Evolutionary conservation across 2,888 invertebrate species (phyloP).

Genomic region (Gastrophysa polygoni): DNA sequence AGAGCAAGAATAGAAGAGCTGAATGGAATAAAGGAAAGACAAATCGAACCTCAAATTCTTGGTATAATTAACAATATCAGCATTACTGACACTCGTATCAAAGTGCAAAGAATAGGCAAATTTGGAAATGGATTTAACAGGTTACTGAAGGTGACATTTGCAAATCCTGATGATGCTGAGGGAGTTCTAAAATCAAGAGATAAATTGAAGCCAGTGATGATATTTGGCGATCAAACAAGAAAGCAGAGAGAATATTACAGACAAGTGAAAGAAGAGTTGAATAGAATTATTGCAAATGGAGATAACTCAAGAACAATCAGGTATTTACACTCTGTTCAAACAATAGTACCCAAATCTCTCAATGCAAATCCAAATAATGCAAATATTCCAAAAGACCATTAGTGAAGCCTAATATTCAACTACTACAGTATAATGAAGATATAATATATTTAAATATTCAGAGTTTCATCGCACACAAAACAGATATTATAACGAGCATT

Average conservation of each 20-base stretch:
- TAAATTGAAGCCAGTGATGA: neutral
- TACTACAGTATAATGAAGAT: neutral
- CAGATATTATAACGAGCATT: neutral
- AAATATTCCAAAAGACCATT: neutral
- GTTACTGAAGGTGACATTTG: neutral
- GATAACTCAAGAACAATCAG: conserved; percentile 4
- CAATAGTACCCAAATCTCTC: conserved; percentile 1
- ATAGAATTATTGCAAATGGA: conserved; percentile 4
- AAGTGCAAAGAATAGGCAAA: neutral
- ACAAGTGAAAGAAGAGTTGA: neutral
- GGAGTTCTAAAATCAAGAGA: neutral
- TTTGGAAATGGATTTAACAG: neutral
- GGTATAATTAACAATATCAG: neutral
- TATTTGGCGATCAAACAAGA: neutral
- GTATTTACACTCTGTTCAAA: neutral
- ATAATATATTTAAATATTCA: conserved; percentile 5
- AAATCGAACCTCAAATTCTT: conserved; percentile 3
- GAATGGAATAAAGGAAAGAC: conserved; percentile 7
- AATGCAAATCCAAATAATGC: neutral
- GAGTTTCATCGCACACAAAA: conserved; percentile 6
- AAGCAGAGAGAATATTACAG: neutral
- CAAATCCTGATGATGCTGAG: neutral
- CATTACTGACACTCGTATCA: conserved; percentile 7
- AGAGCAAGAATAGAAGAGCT: conserved; percentile 2
- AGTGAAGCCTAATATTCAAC: neutral